Base-by-base conservation (phyloP, 1,140 invertebrate species). In the Neodiprion virginianus region DNA sequence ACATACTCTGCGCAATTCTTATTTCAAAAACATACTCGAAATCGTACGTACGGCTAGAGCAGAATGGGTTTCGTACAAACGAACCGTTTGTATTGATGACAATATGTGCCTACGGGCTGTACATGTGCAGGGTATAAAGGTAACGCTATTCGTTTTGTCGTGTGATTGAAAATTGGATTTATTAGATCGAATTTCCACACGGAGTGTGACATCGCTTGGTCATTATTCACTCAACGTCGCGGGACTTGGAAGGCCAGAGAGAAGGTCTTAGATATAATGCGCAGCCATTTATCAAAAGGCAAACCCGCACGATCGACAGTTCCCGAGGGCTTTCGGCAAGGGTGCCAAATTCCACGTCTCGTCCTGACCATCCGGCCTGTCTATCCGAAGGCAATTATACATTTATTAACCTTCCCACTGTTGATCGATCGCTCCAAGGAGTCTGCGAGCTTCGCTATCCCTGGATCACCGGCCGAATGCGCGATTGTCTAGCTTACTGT, bases 271-370 rank as follows among this genome's bases (percentile, higher is more conserved):
- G 70, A n/a, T 71, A n/a, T 71, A 71, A 71, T 71, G 48, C 70
- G 70, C 0, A 50, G 70, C 70, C 70, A 71, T 71, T 71, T 71
- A 50, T 71, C 70, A 71, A 40, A 71, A 71, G 23, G 70, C 70
- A 17, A 50, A 47, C 21, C 40, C 67, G 67, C 67, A 69, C 67
- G 67, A 71, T 71, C 21, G 70, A 71, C 28, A 50, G 48, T 47
- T 71, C 70, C 70, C 28, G 10, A n/a, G 47, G 70, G 48, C 70
- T 47, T 47, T 48, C 23, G 48, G 9, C 11, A 8, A 61, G n/a
- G 21, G 70, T 49, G n/a, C 70, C 28, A 71, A 49, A 71, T 71
- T 71, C 70, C 70, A 1, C 23, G 48, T 61, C 11, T 61, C 53
- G 11, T 61, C 53, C 11, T 61, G 53, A 61, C 53, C 11, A 61